Conservation (phyloP, 2,113 vertebrate species). For the Pituophis catenifer region DNA sequence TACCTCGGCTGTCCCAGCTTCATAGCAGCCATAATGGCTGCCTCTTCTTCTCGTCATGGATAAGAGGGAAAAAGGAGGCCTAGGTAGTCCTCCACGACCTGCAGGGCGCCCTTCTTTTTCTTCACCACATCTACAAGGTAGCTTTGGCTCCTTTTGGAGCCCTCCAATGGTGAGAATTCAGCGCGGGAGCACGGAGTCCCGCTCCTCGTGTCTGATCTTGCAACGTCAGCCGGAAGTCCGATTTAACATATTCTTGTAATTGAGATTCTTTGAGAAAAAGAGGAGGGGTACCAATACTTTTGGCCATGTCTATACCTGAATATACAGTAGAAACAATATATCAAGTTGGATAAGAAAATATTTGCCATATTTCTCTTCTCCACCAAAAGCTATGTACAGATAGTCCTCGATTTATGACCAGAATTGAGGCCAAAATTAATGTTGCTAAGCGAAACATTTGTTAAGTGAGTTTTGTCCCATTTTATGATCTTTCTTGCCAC, state of each 20-base stretch:
- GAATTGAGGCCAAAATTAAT: background rate
- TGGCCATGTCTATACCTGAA: background rate
- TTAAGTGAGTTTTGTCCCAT: background rate
- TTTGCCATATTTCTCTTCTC: background rate
- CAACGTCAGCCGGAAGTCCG: too few relatives aligned
- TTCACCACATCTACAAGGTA: too few relatives aligned
- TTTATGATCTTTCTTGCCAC: background rate
- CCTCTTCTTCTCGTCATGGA: too few relatives aligned
- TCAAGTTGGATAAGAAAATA: background rate
- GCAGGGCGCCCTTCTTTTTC: too few relatives aligned
- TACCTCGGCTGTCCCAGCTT: too few relatives aligned
- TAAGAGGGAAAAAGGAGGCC: too few relatives aligned
- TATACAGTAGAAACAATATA: background rate
- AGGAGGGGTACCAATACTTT: background rate
- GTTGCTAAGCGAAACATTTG: background rate
- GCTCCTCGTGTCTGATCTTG: too few relatives aligned
- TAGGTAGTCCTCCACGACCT: too few relatives aligned
- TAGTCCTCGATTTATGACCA: background rate
- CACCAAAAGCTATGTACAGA: background rate
- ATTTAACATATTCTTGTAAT: background rate
- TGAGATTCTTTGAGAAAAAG: background rate
- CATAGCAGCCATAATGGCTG: too few relatives aligned
- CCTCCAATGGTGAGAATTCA: too few relatives aligned
- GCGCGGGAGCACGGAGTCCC: too few relatives aligned
- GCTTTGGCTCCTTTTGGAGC: too few relatives aligned